These are phyloP conservation scores for Chorisops tibialis DNA, from an alignment of 2,888 invertebrate species.

Conservation along the genomic window DNA sequence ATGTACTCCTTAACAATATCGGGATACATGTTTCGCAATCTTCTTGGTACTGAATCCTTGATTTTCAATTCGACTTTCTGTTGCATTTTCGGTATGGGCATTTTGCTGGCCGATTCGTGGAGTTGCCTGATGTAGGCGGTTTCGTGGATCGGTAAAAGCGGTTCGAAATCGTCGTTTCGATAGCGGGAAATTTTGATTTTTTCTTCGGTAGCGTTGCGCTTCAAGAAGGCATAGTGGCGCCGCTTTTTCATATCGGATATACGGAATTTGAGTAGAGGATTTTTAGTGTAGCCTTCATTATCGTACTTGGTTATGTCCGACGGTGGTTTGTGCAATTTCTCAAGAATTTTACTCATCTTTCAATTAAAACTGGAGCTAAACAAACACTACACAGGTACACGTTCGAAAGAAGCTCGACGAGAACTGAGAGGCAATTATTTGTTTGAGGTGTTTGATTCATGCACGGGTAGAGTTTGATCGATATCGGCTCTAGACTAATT, in stretches of 20 bases:
- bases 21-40: constrained; percentile 58
- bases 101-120: constrained; percentile 57
- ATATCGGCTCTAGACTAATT: no score
- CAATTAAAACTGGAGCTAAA: background rate
- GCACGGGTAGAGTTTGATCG: no score
- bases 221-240: constrained; percentile 41
- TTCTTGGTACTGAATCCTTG: constrained; percentile 55
- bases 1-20: constrained; percentile 55
- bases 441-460: no score
- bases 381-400: background rate
- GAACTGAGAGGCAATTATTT: no score
- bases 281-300: constrained; percentile 48
- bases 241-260: constrained; percentile 46
- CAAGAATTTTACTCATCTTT: constrained; percentile 41
- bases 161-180: constrained; percentile 23
- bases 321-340: constrained; percentile 46
- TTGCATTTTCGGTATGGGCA: constrained; percentile 62
- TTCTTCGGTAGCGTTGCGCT: constrained; percentile 42
- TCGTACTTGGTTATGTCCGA: constrained; percentile 48
- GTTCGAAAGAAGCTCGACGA: no score
- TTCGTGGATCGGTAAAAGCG: constrained; percentile 51
- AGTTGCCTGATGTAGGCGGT: constrained; percentile 57
- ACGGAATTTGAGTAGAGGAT: constrained; percentile 48
- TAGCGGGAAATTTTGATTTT: constrained; percentile 42
- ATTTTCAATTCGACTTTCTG: constrained; percentile 62